A percentile compares a stretch with the other conserved stretches of the same genome.
phyloP scores from a whole-genome alignment of 2,113 vertebrate genomes.

The Nansenia antarctica region DNA sequence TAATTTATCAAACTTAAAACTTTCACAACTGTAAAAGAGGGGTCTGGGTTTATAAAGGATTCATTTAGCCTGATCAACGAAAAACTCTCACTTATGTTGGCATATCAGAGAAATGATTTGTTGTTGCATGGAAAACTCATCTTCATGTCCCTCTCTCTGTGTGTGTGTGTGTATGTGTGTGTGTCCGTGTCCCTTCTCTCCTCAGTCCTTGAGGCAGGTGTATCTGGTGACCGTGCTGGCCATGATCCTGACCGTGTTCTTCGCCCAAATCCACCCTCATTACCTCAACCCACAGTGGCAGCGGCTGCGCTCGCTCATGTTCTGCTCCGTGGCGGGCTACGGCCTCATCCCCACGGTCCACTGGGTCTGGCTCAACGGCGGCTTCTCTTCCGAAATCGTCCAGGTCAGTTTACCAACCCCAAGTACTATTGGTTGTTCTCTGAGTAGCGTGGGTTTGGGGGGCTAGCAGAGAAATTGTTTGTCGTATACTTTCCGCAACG shows the following conservation, averaged over 20 bases:
- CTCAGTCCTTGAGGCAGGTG: slow-evolving; percentile 75
- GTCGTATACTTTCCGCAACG: too few relatives aligned
- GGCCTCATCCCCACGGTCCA: slow-evolving; percentile 91
- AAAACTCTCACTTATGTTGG: too few relatives aligned
- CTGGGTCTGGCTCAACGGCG: slow-evolving; percentile 92
- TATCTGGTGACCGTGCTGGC: slow-evolving; percentile 92
- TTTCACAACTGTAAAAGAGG: too few relatives aligned
- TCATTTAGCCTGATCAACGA: too few relatives aligned
- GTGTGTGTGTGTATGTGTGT: background rate
- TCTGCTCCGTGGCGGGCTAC: slow-evolving; percentile 87
- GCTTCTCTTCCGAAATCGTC: slow-evolving; percentile 83
- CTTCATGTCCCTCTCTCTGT: too few relatives aligned
- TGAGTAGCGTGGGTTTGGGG: too few relatives aligned
- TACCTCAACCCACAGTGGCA: slow-evolving; percentile 93
- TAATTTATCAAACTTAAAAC: too few relatives aligned
- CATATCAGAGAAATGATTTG: too few relatives aligned
- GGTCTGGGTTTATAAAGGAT: too few relatives aligned
- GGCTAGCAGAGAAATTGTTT: too few relatives aligned
- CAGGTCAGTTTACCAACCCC: slow-evolving; percentile 75
- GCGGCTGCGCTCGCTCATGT: slow-evolving; percentile 85
- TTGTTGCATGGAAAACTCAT: too few relatives aligned
- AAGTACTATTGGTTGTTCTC: background rate
- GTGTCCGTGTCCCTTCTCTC: background rate
- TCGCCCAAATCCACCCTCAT: slow-evolving; percentile 93
- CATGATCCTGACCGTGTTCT: slow-evolving; percentile 91